These are phyloP conservation scores for Mimas tiliae DNA, from an alignment of 2,888 invertebrate genomes.

Conservation along the genomic window DNA sequence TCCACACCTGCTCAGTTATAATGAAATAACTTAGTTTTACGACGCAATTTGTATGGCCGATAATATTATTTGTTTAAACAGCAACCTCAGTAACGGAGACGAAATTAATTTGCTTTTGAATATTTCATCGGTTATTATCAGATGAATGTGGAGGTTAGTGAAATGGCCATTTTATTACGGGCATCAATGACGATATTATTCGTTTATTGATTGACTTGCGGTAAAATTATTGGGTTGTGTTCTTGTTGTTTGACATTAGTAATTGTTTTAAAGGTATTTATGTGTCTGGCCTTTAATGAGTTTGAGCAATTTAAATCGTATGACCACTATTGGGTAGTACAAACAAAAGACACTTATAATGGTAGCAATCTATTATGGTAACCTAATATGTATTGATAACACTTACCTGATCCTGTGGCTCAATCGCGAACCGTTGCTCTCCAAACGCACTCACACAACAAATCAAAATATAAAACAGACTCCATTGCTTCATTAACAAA, in stretches of 20 bases:
- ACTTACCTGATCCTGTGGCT: constrained; percentile 78
- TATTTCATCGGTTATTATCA: constrained; percentile 27
- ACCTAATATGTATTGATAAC: too few species aligned
- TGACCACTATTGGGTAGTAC: too few species aligned
- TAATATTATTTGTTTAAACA: constrained; percentile 43
- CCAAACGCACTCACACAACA: constrained; percentile 59
- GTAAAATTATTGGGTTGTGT: neutral
- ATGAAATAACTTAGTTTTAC: constrained; percentile 24
- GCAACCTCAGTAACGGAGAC: constrained; percentile 41
- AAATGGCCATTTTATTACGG: constrained; percentile 9
- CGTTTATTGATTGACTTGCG: neutral
- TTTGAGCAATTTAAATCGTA: too few species aligned
- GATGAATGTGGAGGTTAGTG: constrained; percentile 18
- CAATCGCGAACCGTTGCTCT: constrained; percentile 77
- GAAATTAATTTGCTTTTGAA: constrained; percentile 44
- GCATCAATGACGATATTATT: constrained; percentile 1
- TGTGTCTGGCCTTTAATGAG: too few species aligned
- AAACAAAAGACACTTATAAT: too few species aligned
- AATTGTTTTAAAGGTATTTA: neutral
- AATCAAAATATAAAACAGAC: constrained; percentile 52
- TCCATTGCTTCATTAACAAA: constrained; percentile 52
- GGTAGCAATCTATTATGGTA: too few species aligned
- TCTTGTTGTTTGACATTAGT: neutral
- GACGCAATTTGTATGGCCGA: constrained; percentile 39
- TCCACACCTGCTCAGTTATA: neutral